Base-by-base conservation (phyloP, 2,888 invertebrate species). In the Villa cingulata region DNA sequence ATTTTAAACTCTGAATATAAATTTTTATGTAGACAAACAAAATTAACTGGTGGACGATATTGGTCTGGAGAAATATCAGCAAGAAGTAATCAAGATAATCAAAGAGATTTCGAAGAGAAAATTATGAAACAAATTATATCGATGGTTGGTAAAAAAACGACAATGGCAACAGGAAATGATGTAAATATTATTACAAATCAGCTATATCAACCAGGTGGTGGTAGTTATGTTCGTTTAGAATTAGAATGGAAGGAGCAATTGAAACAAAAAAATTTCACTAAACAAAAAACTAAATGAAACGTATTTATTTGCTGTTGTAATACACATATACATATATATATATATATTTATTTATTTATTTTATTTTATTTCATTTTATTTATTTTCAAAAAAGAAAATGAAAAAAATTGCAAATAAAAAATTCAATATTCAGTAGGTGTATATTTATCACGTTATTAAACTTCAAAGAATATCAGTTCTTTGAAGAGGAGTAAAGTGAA, bases 51-150 rank as follows among this genome's bases (percentile, higher is more conserved):
- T 12, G 78, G 77, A 6, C 75, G 81, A 20, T 76, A 78, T 57
- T 89, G 89, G 89, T 81, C 80, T 51, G 71, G 78, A 18, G 81
- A 83, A 55, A 70, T 84, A 48, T 83, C 86, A 0, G 83, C 86
- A 5, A 77, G 89, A 55, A 86, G 83, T 60, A 90, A 90, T 70
- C 89, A 90, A 65, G 89, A 90, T 65, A 82, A 86, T 58, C 90
- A 89, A 65, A 72, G 90, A 6, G 81, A 88, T 50, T 82, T 79
- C 61, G 89, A 90, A 65, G 89, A 89, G 70, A 77, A 77, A 53
- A 77, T 82, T 1, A 76, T 83, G 55, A 71, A 79, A 44, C 65
- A 70, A 47, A 65, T 69, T n/a, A 54, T 62, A 36, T 54, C 59
- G 19, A 59, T 65, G 54, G 66, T 68, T 19, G 58, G 59, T 34